Conservation (phyloP, 23 tunicate genomes). For the Clavelina lepadiformis region DNA sequence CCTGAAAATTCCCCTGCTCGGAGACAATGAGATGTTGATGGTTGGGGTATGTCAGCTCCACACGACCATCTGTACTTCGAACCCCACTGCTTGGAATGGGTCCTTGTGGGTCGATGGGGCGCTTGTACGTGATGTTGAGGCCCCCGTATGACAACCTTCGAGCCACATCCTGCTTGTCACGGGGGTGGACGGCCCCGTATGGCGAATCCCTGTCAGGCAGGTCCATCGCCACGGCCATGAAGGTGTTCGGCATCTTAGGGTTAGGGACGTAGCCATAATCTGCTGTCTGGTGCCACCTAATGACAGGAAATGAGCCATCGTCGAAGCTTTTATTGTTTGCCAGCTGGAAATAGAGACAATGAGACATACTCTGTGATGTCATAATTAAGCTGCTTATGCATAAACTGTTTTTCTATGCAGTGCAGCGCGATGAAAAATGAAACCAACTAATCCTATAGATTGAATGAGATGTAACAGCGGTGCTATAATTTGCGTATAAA, state of each 20-base stretch:
- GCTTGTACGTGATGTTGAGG: slow-evolving; percentile 44
- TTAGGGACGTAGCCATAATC: slow-evolving; percentile 70
- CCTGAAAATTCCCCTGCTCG: slow-evolving; percentile 65
- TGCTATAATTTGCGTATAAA: too few species aligned
- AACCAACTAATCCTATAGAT: background rate
- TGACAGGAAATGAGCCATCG: slow-evolving; percentile 12
- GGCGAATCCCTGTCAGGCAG: slow-evolving; percentile 67
- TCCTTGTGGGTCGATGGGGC: slow-evolving; percentile 45
- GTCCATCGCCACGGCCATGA: slow-evolving; percentile 76
- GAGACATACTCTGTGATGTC: background rate
- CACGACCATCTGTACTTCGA: slow-evolving; percentile 27
- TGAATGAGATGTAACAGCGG: background rate
- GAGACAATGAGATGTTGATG: slow-evolving; percentile 55
- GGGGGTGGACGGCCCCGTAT: slow-evolving; percentile 55
- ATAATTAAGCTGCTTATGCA: background rate
- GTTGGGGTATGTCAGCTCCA: slow-evolving; percentile 42
- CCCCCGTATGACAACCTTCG: slow-evolving; percentile 41
- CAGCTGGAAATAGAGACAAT: background rate
- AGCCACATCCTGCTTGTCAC: slow-evolving; percentile 86
- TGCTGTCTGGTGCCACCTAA: slow-evolving; percentile 76
- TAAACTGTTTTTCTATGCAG: background rate
- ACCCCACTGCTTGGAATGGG: slow-evolving; percentile 34
- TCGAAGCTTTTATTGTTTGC: slow-evolving; percentile 1
- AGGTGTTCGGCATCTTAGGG: slow-evolving; percentile 60
- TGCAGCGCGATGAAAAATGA: background rate